Percentiles rank a stretch among this genome's conserved stretches.
Evolutionary conservation across 2,113 vertebrate genomes (phyloP).

Genomic region (Phalacrocorax carbo): DNA sequence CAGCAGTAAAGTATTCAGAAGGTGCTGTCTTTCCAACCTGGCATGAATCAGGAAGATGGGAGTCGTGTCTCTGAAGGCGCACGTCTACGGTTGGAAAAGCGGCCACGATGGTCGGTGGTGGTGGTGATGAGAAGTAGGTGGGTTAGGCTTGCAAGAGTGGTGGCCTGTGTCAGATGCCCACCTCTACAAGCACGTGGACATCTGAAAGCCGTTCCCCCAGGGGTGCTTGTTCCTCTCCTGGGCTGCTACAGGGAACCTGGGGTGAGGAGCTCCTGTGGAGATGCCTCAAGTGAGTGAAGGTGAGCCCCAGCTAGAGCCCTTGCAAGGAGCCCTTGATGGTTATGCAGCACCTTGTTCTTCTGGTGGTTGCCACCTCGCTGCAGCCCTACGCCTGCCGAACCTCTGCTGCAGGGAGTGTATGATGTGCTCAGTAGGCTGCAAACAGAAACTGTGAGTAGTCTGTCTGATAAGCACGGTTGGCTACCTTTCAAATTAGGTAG

Average conservation of each 20-base stretch:
- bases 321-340: neutral
- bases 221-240: neutral
- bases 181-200: too few species aligned
- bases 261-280: neutral
- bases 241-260: neutral
- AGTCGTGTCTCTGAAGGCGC: neutral
- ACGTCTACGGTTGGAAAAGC: neutral
- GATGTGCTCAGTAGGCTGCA: neutral
- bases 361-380: neutral
- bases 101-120: too few species aligned
- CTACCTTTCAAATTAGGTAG: neutral
- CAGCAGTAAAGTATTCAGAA: neutral
- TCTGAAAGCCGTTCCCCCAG: fast-evolving
- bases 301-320: neutral
- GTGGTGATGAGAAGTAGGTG: neutral
- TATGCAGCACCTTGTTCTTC: neutral
- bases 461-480: neutral
- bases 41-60: neutral
- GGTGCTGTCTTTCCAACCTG: neutral
- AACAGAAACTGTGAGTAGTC: neutral
- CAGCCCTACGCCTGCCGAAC: too few species aligned
- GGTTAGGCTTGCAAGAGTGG: neutral
- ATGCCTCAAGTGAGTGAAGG: neutral
- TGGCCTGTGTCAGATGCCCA: neutral
- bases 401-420: neutral